A percentile compares a stretch with the other conserved stretches of the same genome.
Conservation (phyloP, 2,113 vertebrate genomes). For the Hucho hucho region DNA sequence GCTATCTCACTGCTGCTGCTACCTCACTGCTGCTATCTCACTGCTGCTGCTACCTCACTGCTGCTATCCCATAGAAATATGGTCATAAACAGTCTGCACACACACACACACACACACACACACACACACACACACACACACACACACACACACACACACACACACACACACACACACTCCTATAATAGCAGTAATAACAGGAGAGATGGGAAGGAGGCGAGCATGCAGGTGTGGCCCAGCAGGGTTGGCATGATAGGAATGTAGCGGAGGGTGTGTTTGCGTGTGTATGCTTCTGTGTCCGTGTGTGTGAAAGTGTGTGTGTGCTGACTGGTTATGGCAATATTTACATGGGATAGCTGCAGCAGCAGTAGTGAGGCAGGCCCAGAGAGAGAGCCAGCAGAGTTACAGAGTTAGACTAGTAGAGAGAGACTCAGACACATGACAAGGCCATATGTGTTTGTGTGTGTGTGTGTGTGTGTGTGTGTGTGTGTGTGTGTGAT, state of each 20-base stretch:
- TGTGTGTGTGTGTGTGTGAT: constrained; percentile 7
- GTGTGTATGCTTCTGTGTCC: constrained; percentile 8
- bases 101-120: too few relatives aligned
- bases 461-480: too few relatives aligned
- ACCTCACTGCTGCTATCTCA: too few relatives aligned
- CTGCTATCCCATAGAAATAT: too few relatives aligned
- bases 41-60: too few relatives aligned
- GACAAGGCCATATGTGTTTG: constrained; percentile 59
- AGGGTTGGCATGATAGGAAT: constrained; percentile 52
- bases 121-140: too few relatives aligned
- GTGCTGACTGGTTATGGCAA: constrained; percentile 12
- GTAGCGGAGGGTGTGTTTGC: constrained; percentile 20
- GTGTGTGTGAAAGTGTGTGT: too few relatives aligned
- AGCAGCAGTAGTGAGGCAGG: constrained; percentile 8
- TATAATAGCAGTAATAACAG: constrained; percentile 33
- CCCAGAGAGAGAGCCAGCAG: constrained; percentile 31
- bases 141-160: too few relatives aligned
- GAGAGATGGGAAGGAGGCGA: constrained; percentile 35
- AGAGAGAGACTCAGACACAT: constrained; percentile 27
- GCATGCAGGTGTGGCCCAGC: constrained; percentile 37
- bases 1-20: too few relatives aligned
- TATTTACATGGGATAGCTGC: constrained; percentile 45
- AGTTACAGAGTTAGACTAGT: constrained; percentile 34
- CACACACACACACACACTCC: too few relatives aligned
- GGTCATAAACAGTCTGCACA: too few relatives aligned